Evolutionary conservation across 2,113 vertebrate genomes (phyloP).

Genomic region (Muntiacus muntjak): DNA sequence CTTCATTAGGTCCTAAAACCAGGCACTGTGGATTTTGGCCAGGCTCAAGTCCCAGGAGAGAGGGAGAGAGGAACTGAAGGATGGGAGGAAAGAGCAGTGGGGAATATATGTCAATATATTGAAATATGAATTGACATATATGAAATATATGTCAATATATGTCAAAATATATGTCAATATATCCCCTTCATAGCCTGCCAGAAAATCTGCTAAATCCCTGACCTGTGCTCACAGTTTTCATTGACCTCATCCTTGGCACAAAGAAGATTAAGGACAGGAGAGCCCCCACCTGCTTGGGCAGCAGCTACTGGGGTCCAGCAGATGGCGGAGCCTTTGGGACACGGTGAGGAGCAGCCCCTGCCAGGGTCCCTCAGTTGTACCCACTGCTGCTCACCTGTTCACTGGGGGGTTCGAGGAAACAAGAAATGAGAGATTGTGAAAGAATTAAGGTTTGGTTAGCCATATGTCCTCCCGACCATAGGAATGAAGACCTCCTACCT

Average conservation of each 20-base stretch:
- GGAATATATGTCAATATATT: background rate
- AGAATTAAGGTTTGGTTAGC: background rate
- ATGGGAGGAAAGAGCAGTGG: background rate
- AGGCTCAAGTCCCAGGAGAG: background rate
- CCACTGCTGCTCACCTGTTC: background rate
- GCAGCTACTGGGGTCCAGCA: background rate
- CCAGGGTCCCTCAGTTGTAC: background rate
- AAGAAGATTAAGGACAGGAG: background rate
- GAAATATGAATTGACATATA: too few relatives aligned
- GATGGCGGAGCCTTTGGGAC: background rate
- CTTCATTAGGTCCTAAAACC: background rate
- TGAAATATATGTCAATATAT: background rate
- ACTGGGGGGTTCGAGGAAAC: too few relatives aligned
- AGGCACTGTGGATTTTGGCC: background rate
- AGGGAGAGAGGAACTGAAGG: background rate
- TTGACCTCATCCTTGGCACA: background rate
- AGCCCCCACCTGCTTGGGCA: background rate
- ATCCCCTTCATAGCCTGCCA: background rate
- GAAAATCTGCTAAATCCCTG: background rate
- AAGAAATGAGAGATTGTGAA: background rate
- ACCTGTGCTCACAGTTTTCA: background rate
- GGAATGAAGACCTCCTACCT: background rate
- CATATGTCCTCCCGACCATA: background rate
- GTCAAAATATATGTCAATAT: background rate
- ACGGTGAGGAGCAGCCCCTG: background rate